Evolutionary conservation across 2,113 vertebrate species (phyloP), one percentile per base, ranked within the genome.

Genomic region (Sceloporus tristichus): DNA sequence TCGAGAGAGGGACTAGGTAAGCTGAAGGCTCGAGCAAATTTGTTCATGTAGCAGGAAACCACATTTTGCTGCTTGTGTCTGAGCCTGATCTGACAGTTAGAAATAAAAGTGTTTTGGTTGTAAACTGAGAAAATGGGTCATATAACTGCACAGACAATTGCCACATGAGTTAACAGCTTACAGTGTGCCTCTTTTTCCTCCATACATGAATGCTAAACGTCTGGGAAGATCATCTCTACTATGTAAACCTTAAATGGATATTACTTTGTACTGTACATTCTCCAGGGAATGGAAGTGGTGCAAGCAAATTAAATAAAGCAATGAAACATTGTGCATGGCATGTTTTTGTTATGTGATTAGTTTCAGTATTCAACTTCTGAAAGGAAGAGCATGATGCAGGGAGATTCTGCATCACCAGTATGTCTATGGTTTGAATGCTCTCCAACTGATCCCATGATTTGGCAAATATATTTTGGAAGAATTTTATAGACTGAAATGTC

Each of bases 401-500:
- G 56, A 87, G 13, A 66, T 5, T 40, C 21, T 53, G 71, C n/a
- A 7, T 82, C 73, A 65, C 74, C n/a, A 77, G 73, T 34, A 9
- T 8, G 34, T 18, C 77, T 8, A 0, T 1, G 1, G 13, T 56
- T 21, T 18, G 0, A 62, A n/a, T 87, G 86, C 53, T 70, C 88
- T 85, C 85, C 6, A 42, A 42, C 2, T 48, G 85, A 79, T 82
- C 84, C 38, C 85, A 0, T 0, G 85, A 56, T n/a, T 79, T 79
- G 86, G 76, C n/a, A 90, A 90, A 68, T 84, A 88, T 1, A 1
- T 21, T 3, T 0, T 18, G 74, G 1, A 73, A 62, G 21, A 81
- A 73, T 88, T 90, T 71, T 65, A 88, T 73, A 85, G 91, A 89
- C 85, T 87, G 11, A 76, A 93, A 85, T 87, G 91, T 78, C 93